These are phyloP conservation scores for Bombycilla garrulus DNA, from an alignment of 2,113 vertebrate species.

Conservation along the genomic window DNA sequence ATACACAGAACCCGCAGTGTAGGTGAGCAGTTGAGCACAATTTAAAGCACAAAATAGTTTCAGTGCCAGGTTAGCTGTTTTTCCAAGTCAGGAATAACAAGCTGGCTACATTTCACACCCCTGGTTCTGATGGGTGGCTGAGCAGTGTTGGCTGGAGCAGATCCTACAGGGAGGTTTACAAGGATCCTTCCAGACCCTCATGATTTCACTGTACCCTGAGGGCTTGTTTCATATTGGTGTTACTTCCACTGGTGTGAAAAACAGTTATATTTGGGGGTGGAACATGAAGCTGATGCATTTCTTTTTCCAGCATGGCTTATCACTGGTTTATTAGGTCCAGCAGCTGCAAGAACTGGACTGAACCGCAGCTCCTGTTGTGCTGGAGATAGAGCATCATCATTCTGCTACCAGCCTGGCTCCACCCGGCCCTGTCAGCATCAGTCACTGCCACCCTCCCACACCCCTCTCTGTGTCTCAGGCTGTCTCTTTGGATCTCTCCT, in stretches of 20 bases:
- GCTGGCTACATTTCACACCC: accelerated
- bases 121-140: not conserved
- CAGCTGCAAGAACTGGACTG: not conserved
- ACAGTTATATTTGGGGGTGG: not conserved
- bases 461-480: not conserved
- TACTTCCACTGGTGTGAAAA: not conserved
- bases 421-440: accelerated
- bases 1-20: accelerated
- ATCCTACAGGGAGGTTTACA: not conserved
- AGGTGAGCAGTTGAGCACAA: accelerated
- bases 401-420: accelerated
- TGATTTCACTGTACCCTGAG: not conserved
- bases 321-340: not conserved
- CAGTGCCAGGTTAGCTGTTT: not conserved
- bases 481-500: not conserved
- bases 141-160: not conserved
- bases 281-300: not conserved
- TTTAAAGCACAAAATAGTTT: not conserved
- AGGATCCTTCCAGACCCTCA: accelerated
- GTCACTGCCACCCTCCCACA: accelerated
- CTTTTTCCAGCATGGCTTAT: not conserved
- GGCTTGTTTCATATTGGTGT: accelerated
- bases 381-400: not conserved
- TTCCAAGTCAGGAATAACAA: not conserved
- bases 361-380: not conserved